Conservation (phyloP, 2,888 invertebrate genomes). For the Eulithis prunata region DNA sequence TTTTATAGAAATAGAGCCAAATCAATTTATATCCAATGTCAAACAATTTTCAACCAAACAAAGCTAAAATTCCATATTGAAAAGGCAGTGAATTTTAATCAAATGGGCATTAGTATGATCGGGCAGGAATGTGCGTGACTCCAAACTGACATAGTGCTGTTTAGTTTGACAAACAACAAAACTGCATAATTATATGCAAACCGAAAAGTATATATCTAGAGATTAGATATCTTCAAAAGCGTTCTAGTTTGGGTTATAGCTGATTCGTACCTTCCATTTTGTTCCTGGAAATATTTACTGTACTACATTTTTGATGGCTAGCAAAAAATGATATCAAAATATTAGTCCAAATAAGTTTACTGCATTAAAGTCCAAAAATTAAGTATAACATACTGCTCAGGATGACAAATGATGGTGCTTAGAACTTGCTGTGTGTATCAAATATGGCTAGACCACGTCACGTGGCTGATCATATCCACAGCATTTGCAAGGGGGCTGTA, state of each 20-base stretch:
- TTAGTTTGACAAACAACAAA: constrained; percentile 27
- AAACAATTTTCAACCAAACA: constrained; percentile 60
- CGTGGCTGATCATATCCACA: constrained; percentile 57
- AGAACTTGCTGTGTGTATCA: constrained; percentile 50
- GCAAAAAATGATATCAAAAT: no score
- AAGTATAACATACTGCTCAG: no score
- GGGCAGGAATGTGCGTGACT: constrained; percentile 74
- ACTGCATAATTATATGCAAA: no score
- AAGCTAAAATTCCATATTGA: constrained; percentile 78
- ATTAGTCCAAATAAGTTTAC: no score
- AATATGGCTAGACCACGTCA: constrained; percentile 52
- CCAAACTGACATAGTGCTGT: constrained; percentile 51
- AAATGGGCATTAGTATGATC: constrained; percentile 82
- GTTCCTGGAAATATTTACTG: no score
- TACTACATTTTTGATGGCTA: no score
- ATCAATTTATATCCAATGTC: constrained; percentile 44
- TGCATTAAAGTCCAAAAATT: no score
- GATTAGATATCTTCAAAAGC: no score
- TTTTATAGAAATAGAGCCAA: constrained; percentile 4
- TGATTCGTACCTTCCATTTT: no score
- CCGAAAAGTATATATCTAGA: no score
- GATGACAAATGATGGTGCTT: no score
- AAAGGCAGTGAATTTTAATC: constrained; percentile 81
- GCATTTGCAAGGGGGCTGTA: constrained; percentile 52
- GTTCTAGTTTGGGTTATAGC: no score